Conservation (phyloP, 2,113 vertebrate genomes). For the Cromileptes altivelis region DNA sequence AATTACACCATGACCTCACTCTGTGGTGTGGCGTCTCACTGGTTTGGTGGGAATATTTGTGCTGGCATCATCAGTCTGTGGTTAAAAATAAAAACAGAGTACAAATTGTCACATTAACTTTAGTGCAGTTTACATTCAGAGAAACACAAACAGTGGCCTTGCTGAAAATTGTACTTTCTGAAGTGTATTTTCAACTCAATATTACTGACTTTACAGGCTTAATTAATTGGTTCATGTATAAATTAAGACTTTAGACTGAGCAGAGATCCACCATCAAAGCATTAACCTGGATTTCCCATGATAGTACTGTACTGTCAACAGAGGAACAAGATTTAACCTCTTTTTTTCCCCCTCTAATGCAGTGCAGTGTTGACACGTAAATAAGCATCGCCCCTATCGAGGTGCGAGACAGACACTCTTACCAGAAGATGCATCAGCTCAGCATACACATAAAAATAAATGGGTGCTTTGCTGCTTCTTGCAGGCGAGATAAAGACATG, state of each 20-base stretch:
- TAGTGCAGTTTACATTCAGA: neutral
- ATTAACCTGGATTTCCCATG: neutral
- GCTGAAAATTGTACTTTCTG: neutral
- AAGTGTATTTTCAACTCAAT: neutral
- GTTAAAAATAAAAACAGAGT: neutral
- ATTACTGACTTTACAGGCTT: neutral
- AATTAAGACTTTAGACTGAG: neutral
- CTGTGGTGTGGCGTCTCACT: conserved; percentile 1
- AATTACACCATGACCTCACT: conserved; percentile 51
- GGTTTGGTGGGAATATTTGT: conserved; percentile 13
- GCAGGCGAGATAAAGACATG: conserved; percentile 17
- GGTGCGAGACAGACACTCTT: conserved; percentile 24
- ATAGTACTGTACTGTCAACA: neutral
- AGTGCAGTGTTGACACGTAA: conserved; percentile 2
- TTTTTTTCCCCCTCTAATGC: rapidly evolving
- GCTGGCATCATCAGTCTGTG: conserved; percentile 27
- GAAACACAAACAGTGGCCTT: neutral
- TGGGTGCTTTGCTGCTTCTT: neutral
- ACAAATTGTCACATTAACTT: neutral
- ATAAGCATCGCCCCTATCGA: conserved; percentile 5
- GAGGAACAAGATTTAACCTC: neutral
- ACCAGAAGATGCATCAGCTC: conserved; percentile 44
- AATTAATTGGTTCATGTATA: neutral
- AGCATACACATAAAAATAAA: neutral
- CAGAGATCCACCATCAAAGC: neutral